Conservation (phyloP, 2,113 vertebrate species). For the Baryphthengus martii region DNA sequence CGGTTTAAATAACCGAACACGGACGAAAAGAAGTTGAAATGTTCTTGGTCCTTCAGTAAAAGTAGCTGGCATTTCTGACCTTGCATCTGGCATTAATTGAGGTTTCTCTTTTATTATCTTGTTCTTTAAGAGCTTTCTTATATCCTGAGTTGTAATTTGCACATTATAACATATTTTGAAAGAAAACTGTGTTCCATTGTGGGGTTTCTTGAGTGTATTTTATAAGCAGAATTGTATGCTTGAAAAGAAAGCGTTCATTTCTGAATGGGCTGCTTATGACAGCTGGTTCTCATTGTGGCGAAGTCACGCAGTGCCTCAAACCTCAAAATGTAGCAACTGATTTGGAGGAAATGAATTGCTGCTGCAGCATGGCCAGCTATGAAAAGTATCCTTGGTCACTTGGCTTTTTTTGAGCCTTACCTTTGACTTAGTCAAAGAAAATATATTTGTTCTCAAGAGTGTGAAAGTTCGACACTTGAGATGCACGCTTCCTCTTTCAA, state of each 20-base stretch:
- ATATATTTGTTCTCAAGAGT: background rate
- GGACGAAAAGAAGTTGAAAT: background rate
- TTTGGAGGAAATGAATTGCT: background rate
- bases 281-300: constrained; percentile 44
- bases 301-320: constrained; percentile 23
- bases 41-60: background rate
- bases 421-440: background rate
- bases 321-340: constrained; percentile 13
- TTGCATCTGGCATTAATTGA: background rate
- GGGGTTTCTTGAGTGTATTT: background rate
- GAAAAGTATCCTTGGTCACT: background rate
- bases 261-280: background rate
- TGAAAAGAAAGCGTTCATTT: background rate
- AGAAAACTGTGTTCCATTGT: constrained; percentile 11
- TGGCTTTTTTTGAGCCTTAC: background rate
- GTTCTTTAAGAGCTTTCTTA: background rate
- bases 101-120: constrained; percentile 4
- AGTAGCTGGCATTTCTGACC: background rate
- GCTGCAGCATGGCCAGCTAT: background rate
- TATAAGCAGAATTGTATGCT: constrained; percentile 11
- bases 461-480: background rate
- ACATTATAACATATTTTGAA: constrained; percentile 35
- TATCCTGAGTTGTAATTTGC: constrained; percentile 38
- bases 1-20: background rate
- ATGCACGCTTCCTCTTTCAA: background rate